Percentiles rank a stretch among this genome's conserved stretches.
These are phyloP conservation scores for Dasypus novemcinctus DNA, from an alignment of 2,113 vertebrate genomes.

Conservation along the genomic window DNA sequence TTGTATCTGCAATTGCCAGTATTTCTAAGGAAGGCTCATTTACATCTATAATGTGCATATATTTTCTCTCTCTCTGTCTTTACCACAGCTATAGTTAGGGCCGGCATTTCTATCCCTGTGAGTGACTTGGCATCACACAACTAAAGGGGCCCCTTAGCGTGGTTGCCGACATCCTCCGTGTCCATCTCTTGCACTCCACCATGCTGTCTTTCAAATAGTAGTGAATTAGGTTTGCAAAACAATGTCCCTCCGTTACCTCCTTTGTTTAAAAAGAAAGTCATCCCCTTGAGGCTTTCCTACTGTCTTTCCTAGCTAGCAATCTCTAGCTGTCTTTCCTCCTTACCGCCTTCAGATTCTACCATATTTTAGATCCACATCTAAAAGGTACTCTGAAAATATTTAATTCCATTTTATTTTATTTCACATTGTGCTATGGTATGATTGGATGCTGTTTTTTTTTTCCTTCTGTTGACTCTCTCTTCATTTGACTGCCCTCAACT, in stretches of 20 bases:
- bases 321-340: neutral
- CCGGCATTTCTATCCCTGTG: neutral
- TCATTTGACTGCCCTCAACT: neutral
- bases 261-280: neutral
- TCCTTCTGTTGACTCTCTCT: neutral
- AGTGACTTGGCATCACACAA: neutral
- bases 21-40: constrained; percentile 15
- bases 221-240: neutral
- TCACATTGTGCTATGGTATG: neutral
- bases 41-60: neutral
- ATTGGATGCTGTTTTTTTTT: neutral
- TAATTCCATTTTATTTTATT: neutral
- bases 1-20: neutral
- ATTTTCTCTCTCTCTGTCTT: neutral
- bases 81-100: neutral
- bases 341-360: neutral
- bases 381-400: constrained; percentile 3
- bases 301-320: neutral
- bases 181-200: neutral
- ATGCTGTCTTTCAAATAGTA: neutral
- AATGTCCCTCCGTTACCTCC: neutral
- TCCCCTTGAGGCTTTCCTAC: neutral
- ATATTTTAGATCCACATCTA: neutral
- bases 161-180: neutral
- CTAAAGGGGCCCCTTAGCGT: neutral